Evolutionary conservation across 2,113 vertebrate genomes (phyloP).

Genomic region (Passer montanus): DNA sequence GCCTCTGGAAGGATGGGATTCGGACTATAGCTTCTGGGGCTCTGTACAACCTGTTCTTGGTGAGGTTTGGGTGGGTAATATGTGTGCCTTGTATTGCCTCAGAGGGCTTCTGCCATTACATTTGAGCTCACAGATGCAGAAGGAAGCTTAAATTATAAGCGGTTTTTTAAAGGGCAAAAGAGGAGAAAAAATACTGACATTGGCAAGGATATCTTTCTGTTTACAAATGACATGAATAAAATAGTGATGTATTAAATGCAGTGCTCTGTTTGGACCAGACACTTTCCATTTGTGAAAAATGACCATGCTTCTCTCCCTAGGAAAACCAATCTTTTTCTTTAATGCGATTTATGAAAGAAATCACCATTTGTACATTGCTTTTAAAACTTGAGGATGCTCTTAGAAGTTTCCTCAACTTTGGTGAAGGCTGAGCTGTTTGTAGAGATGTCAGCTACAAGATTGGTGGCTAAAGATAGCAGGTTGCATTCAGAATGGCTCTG

Average conservation of each 20-base stretch:
- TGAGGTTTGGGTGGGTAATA: neutral
- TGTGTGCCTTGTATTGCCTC: neutral
- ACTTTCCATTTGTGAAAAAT: constrained; percentile 66
- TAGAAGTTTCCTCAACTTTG: constrained; percentile 72
- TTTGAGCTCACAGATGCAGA: neutral
- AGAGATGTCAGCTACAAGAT: constrained; percentile 71
- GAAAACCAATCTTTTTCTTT: constrained; percentile 61
- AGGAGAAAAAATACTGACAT: constrained; percentile 30
- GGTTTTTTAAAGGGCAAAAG: constrained; percentile 48
- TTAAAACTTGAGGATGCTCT: constrained; percentile 58
- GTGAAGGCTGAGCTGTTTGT: constrained; percentile 63
- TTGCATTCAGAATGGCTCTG: constrained; percentile 67
- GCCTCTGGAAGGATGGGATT: neutral
- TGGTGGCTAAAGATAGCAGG: constrained; percentile 59
- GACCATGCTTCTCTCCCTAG: constrained; percentile 36
- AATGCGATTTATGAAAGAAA: constrained; percentile 62
- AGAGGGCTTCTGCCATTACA: neutral
- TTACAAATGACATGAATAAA: constrained; percentile 59
- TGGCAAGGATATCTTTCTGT: constrained; percentile 50
- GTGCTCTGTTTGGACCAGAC: constrained; percentile 49
- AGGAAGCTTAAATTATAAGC: constrained; percentile 9
- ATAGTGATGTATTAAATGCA: constrained; percentile 61
- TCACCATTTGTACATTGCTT: constrained; percentile 63
- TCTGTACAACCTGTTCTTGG: neutral
- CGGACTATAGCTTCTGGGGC: neutral